Percentiles rank a stretch among this genome's conserved stretches.
These are phyloP conservation scores for Aselliscus stoliczkanus DNA, from an alignment of 2,797 vertebrate genomes.

Conservation along the genomic window DNA sequence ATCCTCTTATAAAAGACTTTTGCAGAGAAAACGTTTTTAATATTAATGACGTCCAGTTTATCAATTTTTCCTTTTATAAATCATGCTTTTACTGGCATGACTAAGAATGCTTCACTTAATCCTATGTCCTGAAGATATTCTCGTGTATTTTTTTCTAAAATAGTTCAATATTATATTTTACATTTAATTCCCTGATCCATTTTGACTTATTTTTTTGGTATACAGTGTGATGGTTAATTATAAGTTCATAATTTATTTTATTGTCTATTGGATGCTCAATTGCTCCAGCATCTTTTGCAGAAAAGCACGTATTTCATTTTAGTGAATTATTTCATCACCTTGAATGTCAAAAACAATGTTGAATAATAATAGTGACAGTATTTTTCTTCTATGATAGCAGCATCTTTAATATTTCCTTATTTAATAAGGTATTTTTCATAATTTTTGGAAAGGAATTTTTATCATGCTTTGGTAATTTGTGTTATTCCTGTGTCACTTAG, in stretches of 20 bases:
- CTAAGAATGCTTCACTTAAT: neutral
- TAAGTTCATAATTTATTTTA: neutral
- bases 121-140: neutral
- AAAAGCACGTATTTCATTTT: neutral
- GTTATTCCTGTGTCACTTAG: neutral
- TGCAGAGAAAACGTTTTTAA: neutral
- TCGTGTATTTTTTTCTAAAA: neutral
- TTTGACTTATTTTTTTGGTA: neutral
- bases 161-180: neutral
- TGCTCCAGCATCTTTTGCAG: neutral
- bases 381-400: neutral
- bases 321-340: neutral
- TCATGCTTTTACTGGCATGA: neutral
- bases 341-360: neutral
- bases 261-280: neutral
- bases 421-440: neutral
- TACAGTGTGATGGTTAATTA: neutral
- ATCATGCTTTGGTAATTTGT: neutral
- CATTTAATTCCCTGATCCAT: neutral
- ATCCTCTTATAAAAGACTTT: neutral
- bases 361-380: neutral
- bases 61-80: neutral
- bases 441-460: neutral
- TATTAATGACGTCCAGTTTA: neutral
- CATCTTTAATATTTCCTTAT: neutral